These are phyloP conservation scores for Mellilla xanthometata DNA, from an alignment of 2,888 invertebrate species.

Conservation along the genomic window DNA sequence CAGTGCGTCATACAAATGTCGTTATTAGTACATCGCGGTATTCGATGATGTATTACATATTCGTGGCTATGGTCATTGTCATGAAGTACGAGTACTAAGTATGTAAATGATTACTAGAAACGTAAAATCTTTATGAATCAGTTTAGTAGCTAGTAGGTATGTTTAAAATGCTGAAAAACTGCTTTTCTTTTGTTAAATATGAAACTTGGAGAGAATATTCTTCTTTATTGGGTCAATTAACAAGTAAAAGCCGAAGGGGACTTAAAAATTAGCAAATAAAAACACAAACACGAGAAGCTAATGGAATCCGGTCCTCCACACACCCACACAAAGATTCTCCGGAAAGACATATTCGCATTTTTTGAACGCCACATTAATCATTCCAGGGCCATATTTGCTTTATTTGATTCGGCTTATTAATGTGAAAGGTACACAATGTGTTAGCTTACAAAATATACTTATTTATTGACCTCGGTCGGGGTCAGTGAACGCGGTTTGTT, in stretches of 20 bases:
- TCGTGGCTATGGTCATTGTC: no score
- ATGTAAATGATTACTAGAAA: no score
- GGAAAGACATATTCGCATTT: conserved; percentile 14
- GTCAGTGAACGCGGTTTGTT: conserved; percentile 45
- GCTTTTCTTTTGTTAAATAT: no score
- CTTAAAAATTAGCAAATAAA: neutral
- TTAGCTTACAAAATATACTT: conserved; percentile 20
- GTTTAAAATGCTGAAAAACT: no score
- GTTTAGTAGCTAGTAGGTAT: no score
- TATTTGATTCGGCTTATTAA: conserved; percentile 30
- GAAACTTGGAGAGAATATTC: no score
- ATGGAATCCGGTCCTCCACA: conserved; percentile 6
- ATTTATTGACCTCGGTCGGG: conserved; percentile 44
- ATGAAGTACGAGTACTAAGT: no score
- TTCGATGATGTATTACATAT: neutral
- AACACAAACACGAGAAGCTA: conserved; percentile 4
- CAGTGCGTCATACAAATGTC: conserved; percentile 12
- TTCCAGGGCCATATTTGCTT: conserved; percentile 14
- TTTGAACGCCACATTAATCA: conserved; percentile 8
- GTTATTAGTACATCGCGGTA: conserved; percentile 6
- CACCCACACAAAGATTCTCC: conserved; percentile 8
- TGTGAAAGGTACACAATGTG: conserved; percentile 41
- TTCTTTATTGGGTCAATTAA: no score
- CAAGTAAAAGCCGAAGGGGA: no score
- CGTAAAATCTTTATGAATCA: no score